A percentile compares a stretch with the other conserved stretches of the same genome.
Conservation (phyloP, 1,140 invertebrate genomes). For the Drosophila sucinea region DNA sequence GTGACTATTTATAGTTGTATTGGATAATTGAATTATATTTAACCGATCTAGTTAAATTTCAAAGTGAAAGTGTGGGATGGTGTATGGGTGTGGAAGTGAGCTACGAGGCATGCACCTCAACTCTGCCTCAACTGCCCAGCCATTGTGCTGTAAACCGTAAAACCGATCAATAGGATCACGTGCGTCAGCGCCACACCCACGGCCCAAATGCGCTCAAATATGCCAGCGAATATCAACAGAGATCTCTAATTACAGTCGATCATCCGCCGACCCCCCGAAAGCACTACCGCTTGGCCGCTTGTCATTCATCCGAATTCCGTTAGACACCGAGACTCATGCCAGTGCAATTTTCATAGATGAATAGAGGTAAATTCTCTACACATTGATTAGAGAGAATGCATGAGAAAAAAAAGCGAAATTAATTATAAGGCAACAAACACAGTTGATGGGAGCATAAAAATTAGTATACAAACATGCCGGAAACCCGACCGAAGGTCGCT, state of each 20-base stretch:
- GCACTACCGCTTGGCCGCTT: not conserved
- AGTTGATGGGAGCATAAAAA: conserved; percentile 28
- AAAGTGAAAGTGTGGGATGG: conserved; percentile 36
- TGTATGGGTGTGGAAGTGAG: not conserved
- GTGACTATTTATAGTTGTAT: conserved; percentile 19
- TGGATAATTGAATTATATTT: conserved; percentile 31
- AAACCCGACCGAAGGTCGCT: not conserved
- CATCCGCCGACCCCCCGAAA: not conserved
- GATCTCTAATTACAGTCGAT: conserved; percentile 41
- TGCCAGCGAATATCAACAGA: conserved; percentile 24
- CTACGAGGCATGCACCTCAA: conserved; percentile 19
- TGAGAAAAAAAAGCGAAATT: conserved; percentile 51
- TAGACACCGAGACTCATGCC: conserved; percentile 22
- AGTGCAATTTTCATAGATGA: conserved; percentile 60
- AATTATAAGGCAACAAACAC: conserved; percentile 39
- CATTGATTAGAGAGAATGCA: conserved; percentile 49
- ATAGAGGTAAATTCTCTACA: conserved; percentile 43
- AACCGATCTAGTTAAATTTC: conserved; percentile 18
- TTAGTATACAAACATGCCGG: conserved; percentile 21
- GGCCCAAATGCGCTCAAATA: conserved; percentile 34
- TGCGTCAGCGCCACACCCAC: conserved; percentile 37
- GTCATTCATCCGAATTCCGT: conserved; percentile 35
- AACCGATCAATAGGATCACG: conserved; percentile 43
- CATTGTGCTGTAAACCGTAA: conserved; percentile 17
- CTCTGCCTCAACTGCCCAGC: not conserved